A percentile compares a stretch with the other conserved stretches of the same genome.
phyloP scores from a whole-genome alignment of 2,888 invertebrate species.

The Apomyelois bistriatella region DNA sequence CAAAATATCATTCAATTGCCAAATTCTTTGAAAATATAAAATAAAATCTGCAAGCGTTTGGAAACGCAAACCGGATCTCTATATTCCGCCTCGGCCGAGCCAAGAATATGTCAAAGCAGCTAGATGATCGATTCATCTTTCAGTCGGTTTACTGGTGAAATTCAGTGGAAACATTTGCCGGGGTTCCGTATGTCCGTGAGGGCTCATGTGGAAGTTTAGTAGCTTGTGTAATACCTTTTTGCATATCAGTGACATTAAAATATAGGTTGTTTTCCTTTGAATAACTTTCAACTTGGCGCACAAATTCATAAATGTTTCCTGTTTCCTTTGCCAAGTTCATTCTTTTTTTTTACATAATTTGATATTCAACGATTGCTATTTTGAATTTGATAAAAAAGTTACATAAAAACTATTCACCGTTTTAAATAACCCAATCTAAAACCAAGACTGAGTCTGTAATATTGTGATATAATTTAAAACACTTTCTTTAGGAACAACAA shows the following conservation, averaged over 20 bases:
- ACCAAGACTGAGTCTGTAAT: too few species aligned
- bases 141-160: conserved; percentile 41
- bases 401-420: too few species aligned
- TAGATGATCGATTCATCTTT: conserved; percentile 41
- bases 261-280: background rate
- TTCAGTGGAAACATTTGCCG: conserved; percentile 47
- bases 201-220: conserved; percentile 20
- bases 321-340: too few species aligned
- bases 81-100: conserved; percentile 13
- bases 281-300: too few species aligned
- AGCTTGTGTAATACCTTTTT: conserved; percentile 5
- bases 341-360: too few species aligned
- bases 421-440: too few species aligned
- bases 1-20: background rate
- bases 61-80: conserved; percentile 5
- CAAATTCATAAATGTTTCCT: too few species aligned
- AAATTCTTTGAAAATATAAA: background rate
- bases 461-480: too few species aligned
- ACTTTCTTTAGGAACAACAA: too few species aligned
- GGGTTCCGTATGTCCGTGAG: conserved; percentile 37
- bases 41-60: background rate
- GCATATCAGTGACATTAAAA: background rate
- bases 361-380: too few species aligned
- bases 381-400: too few species aligned
- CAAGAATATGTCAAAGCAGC: conserved; percentile 34